Evolutionary conservation across 64 coral and sea anemone genomes (phyloP).

Genomic region (Actinia tenebrosa): DNA sequence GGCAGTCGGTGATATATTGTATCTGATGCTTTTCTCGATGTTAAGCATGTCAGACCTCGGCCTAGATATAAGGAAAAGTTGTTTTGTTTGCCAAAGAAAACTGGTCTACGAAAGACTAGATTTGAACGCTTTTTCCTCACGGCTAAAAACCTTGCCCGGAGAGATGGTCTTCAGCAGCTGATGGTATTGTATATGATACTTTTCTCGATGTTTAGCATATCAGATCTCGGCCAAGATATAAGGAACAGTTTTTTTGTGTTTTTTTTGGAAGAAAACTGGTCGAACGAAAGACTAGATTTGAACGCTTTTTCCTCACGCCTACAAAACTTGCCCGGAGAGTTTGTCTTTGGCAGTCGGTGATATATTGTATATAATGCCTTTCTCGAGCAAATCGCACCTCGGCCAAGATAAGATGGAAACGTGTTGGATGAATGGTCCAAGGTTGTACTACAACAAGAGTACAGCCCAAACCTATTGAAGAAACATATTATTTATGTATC

Average conservation of each 20-base stretch:
- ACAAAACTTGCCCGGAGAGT: too few relatives aligned
- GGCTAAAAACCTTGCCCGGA: too few relatives aligned
- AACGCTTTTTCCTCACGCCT: too few relatives aligned
- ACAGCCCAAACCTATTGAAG: background rate
- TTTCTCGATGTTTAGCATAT: background rate
- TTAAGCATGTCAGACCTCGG: background rate
- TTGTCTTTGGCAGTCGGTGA: background rate
- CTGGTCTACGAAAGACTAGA: too few relatives aligned
- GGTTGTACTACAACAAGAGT: background rate
- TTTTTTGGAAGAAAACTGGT: too few relatives aligned
- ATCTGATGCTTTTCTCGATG: background rate
- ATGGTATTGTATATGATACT: background rate
- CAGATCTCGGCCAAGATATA: background rate
- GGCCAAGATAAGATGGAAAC: background rate
- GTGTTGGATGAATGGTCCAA: background rate
- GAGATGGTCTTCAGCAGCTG: background rate
- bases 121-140: too few relatives aligned
- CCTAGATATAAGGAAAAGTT: background rate
- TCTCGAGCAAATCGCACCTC: background rate
- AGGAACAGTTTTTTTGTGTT: too few relatives aligned
- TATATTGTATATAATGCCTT: background rate
- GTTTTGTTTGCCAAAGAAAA: background rate
- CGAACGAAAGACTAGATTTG: too few relatives aligned
- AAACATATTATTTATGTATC: background rate
- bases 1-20: background rate